phyloP scores from a whole-genome alignment of 1,140 invertebrate genomes.

The Alviniconcha marisindica region DNA sequence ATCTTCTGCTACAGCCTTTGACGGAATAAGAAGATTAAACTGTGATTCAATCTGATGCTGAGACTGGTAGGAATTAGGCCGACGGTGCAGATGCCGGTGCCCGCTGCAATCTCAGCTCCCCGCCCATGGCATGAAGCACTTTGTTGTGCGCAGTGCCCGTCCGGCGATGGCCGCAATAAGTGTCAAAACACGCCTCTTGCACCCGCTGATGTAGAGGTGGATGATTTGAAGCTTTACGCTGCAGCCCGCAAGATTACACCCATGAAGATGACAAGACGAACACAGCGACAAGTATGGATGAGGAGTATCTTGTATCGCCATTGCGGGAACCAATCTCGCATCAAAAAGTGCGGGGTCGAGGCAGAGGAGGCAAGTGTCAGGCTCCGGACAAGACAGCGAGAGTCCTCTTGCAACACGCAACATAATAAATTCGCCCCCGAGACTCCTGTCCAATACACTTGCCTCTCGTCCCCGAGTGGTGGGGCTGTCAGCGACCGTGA shows the following conservation, averaged over 20 bases:
- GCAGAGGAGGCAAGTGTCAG: conserved; percentile 25
- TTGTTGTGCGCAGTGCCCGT: background rate
- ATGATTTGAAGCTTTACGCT: background rate
- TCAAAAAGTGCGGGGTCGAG: conserved; percentile 21
- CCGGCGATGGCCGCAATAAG: conserved; percentile 8
- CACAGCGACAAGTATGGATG: conserved; percentile 25
- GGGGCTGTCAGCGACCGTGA: conserved; percentile 41
- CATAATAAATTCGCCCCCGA: conserved; percentile 40
- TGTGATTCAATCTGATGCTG: no score
- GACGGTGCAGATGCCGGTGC: no score
- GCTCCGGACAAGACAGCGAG: conserved; percentile 21
- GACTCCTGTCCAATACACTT: conserved; percentile 42
- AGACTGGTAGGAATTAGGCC: no score
- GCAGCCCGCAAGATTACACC: conserved; percentile 1
- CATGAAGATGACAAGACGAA: conserved; percentile 8
- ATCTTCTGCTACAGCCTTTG: no score
- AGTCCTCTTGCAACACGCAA: conserved; percentile 15
- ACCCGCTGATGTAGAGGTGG: conserved; percentile 20
- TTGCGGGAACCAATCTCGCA: conserved; percentile 23
- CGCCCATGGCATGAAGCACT: conserved; percentile 6
- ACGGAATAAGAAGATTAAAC: no score
- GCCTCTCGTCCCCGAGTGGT: conserved; percentile 35
- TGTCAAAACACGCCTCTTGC: conserved; percentile 7
- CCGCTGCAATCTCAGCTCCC: no score
- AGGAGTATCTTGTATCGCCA: conserved; percentile 21